Base-by-base conservation (phyloP, 2,797 vertebrate genomes). In the Spondyliosoma cantharus region DNA sequence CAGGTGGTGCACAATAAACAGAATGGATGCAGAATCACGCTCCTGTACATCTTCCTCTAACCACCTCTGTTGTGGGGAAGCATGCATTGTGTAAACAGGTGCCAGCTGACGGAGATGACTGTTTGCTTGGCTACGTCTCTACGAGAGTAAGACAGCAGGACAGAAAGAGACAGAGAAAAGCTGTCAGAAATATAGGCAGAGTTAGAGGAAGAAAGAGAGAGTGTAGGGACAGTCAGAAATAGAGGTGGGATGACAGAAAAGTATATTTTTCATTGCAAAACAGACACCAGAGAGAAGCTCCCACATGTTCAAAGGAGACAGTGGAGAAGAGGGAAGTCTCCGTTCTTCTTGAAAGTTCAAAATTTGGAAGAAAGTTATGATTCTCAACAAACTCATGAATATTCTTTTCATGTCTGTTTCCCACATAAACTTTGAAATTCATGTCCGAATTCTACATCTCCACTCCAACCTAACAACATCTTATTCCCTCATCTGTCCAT, bases 21-120 rank as follows among this genome's bases (percentile, higher is more conserved):
- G 77, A 87, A 84, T 74, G 71, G 61, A 87, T 90, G 86, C 85
- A 76, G 73, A 80, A 62, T 81, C 85, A 89, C 54, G 74, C 71
- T 61, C 78, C 60, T 5, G 46, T 53, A 70, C 53, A 58, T 43
- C 52, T 53, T 57, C n/a, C 53, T 80, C 71, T 72, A 52, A 72
- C 57, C 15, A 57, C 49, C 77, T 80, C 71, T 78, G 86, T 59
- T 73, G 75, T 75, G 87, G 73, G 50, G 78, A 78, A 74, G 63
- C 56, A 2, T 17, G 54, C 5, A 15, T 19, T 68, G 82, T 77
- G 84, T 87, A 85, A 89, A 89, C 80, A 84, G 80, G 85, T 82
- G 86, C 49, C 17, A 4, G 65, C 53, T n/a, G 57, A 74, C 71
- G 25, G 65, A 82, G 61, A 71, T 22, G 76, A 76, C 61, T 71